Evolutionary conservation across 2,888 invertebrate genomes (phyloP).

Genomic region (Drosophila silvestris): DNA sequence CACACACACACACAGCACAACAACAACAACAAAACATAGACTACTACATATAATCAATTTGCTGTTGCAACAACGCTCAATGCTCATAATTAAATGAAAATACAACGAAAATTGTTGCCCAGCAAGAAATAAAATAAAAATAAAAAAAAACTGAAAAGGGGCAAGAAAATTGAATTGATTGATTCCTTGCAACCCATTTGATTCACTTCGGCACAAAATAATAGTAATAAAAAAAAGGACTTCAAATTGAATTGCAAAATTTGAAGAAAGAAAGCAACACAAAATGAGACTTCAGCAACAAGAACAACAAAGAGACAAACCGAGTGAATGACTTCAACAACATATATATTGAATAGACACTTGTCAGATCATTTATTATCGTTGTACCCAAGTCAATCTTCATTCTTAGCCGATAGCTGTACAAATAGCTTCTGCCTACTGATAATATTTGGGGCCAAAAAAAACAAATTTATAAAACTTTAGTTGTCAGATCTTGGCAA

Average conservation of each 20-base stretch:
- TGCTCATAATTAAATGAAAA: slow-evolving; percentile 67
- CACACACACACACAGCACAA: neutral
- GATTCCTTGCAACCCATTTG: slow-evolving; percentile 42
- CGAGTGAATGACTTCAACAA: neutral
- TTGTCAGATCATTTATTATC: neutral
- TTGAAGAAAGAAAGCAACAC: neutral
- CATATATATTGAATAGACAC: slow-evolving; percentile 5
- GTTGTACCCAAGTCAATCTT: neutral
- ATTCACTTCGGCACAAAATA: slow-evolving; percentile 4
- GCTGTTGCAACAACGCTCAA: slow-evolving; percentile 26
- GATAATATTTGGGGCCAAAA: no score
- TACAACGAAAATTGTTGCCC: slow-evolving; percentile 24
- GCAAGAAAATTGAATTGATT: slow-evolving; percentile 58
- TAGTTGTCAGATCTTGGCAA: no score
- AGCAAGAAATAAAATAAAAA: neutral
- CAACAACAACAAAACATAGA: neutral
- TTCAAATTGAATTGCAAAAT: slow-evolving; percentile 26
- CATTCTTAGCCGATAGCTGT: no score
- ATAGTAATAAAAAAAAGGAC: neutral
- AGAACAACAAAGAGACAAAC: neutral
- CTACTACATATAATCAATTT: slow-evolving; percentile 61
- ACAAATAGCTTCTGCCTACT: no score
- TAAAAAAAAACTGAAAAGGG: slow-evolving; percentile 10
- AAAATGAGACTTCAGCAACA: neutral
- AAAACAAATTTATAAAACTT: no score